Evolutionary conservation across 2,113 vertebrate genomes (phyloP), one percentile per base, ranked within the genome.

Genomic region (Mormyrus iriodes): DNA sequence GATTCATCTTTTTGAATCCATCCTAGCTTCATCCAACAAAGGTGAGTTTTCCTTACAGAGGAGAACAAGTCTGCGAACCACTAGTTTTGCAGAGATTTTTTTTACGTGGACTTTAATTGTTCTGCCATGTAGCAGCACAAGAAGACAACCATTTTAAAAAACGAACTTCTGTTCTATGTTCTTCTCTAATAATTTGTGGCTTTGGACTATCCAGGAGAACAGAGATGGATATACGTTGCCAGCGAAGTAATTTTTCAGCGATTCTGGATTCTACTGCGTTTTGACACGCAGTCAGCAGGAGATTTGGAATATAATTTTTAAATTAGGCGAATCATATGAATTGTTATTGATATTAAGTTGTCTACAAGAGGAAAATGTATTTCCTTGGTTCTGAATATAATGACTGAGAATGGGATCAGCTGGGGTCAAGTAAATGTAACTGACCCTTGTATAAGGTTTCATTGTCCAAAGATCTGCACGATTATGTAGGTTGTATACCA

Each of bases 21-120:
- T 92, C 91, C 93, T 92, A 91, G 92, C 89, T 93, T 90, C 90
- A 92, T 90, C 92, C 92, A 94, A 92, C 89, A 51, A 91, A 96
- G 95, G 95, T 96, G 96, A 96, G 96, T 90, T 89, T 94, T 91
- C 87, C 89, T 88, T 91, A 91, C 89, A 90, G 94, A 93, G 90
- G 93, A 88, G 87, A 89, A 42, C 82, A 79, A 85, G 79, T 87
- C 17, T 49, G 52, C 49, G 53, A 51, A 9, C 12, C 39, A 31
- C 88, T 61, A 79, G 76, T 61, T 88, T 76, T 84, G 65, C 79
- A 31, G 58, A 17, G 12, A 42, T 88, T 79, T 69, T 58, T 83
- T 79, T 84, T 53, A 27, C 51, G 13, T 55, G 17, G 42, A 87
- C 65, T 24, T 90, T 79, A 61, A 55, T 35, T 79, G 58, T 85